phyloP scores from a whole-genome alignment of 2,888 invertebrate species.

The Minunthozetes semirufus region DNA sequence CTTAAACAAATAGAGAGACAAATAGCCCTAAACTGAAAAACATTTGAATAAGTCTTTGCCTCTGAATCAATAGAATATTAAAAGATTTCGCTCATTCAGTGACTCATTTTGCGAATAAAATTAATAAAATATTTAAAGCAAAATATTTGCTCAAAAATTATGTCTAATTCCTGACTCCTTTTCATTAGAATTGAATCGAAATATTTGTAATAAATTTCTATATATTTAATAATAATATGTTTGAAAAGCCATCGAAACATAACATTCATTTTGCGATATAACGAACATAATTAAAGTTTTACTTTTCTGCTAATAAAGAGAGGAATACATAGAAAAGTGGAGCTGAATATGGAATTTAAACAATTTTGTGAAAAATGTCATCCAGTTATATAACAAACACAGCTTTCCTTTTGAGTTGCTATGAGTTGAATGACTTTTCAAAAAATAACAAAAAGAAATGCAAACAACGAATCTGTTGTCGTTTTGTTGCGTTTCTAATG shows the following conservation, averaged over 20 bases:
- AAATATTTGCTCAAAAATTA: neutral
- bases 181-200: neutral
- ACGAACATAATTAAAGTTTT: neutral
- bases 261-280: neutral
- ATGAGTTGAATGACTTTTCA: conserved; percentile 6
- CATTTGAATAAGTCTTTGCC: neutral
- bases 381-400: neutral
- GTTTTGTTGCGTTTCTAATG: neutral
- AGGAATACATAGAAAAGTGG: neutral
- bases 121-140: neutral
- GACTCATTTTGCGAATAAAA: neutral
- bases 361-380: conserved; percentile 3
- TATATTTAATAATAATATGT: too few species aligned
- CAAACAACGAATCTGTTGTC: neutral
- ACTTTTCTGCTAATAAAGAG: neutral
- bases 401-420: neutral
- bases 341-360: neutral
- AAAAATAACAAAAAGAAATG: neutral
- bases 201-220: too few species aligned
- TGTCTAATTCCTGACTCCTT: neutral
- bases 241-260: neutral
- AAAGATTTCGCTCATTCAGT: neutral
- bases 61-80: neutral
- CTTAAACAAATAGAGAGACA: neutral
- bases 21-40: neutral